Evolutionary conservation across 2,113 vertebrate genomes (phyloP).

Genomic region (Onychostoma macrolepis): DNA sequence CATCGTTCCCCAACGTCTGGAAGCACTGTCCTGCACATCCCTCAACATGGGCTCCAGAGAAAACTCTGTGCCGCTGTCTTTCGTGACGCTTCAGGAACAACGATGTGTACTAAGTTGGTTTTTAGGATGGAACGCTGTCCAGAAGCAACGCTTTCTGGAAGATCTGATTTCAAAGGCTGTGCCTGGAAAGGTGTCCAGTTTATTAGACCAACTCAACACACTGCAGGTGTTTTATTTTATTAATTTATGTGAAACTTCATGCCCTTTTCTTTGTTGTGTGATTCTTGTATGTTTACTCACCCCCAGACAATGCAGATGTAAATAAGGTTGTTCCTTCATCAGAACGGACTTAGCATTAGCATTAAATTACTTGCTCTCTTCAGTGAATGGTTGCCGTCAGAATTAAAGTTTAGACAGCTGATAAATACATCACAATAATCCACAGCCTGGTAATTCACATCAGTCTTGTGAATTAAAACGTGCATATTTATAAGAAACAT

Average conservation of each 20-base stretch:
- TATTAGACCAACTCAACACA: conserved; percentile 82
- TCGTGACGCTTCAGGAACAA: conserved; percentile 85
- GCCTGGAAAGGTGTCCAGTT: conserved; percentile 84
- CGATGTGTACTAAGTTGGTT: conserved; percentile 89
- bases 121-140: conserved; percentile 76
- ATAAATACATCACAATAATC: neutral
- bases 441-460: neutral
- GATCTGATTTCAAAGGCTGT: conserved; percentile 87
- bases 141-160: conserved; percentile 82
- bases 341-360: neutral
- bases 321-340: neutral
- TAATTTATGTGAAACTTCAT: neutral
- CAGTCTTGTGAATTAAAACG: neutral
- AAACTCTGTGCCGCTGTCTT: conserved; percentile 75
- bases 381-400: neutral
- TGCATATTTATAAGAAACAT: neutral
- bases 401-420: neutral
- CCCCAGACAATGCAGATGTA: neutral
- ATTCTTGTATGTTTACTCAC: neutral
- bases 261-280: neutral
- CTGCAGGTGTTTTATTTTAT: conserved; percentile 71
- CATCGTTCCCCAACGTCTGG: conserved; percentile 63
- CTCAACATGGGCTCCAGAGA: conserved; percentile 42
- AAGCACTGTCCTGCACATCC: conserved; percentile 66
- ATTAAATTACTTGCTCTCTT: neutral